Conservation (phyloP, 2,113 vertebrate genomes). For the Cynoglossus semilaevis region DNA sequence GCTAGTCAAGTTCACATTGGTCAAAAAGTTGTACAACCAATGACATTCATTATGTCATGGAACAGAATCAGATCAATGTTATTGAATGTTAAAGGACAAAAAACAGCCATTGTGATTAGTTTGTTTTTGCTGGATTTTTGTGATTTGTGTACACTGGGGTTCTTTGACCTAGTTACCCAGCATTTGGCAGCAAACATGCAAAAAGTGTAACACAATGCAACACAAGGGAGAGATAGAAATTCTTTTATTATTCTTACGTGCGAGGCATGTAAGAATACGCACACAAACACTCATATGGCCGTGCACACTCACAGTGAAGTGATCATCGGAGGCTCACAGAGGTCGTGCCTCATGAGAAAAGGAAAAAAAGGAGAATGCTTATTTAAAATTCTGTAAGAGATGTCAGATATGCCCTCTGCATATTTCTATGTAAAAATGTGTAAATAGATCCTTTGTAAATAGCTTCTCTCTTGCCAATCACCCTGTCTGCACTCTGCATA, state of each 20-base stretch:
- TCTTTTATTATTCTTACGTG: constrained; percentile 64
- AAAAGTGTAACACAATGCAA: constrained; percentile 59
- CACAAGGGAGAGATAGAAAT: constrained; percentile 61
- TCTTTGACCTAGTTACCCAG: constrained; percentile 71
- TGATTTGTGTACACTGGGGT: constrained; percentile 66
- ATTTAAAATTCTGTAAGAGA: constrained; percentile 76
- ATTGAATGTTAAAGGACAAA: constrained; percentile 23
- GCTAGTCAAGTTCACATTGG: background rate
- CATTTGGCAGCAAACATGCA: constrained; percentile 57
- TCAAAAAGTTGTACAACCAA: constrained; percentile 15
- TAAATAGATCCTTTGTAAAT: constrained; percentile 82
- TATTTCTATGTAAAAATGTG: constrained; percentile 75
- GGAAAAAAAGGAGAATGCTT: constrained; percentile 38
- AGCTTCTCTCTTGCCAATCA: constrained; percentile 78
- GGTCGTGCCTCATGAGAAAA: constrained; percentile 67
- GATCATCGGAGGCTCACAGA: constrained; percentile 61
- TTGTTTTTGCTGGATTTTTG: constrained; percentile 55
- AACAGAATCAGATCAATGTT: no score
- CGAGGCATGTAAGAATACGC: constrained; percentile 43
- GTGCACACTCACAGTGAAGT: constrained; percentile 21
- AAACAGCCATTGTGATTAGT: constrained; percentile 64
- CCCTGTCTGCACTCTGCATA: constrained; percentile 71
- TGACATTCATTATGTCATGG: constrained; percentile 14
- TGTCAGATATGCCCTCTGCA: constrained; percentile 75
- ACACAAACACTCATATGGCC: constrained; percentile 3